These are phyloP conservation scores for Crypturellus undulatus DNA, from an alignment of 2,113 vertebrate genomes.

Conservation along the genomic window DNA sequence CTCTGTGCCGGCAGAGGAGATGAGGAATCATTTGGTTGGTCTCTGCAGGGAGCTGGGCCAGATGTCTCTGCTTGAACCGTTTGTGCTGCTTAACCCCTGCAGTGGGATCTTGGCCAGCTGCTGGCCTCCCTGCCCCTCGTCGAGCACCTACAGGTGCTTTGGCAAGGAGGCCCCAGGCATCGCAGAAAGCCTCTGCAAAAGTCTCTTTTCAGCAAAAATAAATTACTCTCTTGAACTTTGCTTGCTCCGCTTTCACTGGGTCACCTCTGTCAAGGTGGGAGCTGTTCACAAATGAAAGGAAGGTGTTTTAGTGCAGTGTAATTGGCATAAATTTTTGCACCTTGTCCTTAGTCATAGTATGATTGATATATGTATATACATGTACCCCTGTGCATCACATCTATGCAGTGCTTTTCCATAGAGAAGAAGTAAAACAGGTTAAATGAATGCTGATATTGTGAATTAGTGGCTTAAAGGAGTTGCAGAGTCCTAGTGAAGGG, in stretches of 20 bases:
- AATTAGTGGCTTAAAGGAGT: background rate
- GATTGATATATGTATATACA: background rate
- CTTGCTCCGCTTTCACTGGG: background rate
- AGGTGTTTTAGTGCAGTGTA: background rate
- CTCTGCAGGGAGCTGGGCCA: conserved; percentile 48
- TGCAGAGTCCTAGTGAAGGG: background rate
- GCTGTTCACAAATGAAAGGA: background rate
- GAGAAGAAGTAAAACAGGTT: background rate
- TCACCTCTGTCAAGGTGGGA: background rate
- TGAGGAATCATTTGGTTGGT: conserved; percentile 63
- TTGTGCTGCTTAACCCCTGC: background rate
- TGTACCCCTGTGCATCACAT: background rate
- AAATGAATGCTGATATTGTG: background rate
- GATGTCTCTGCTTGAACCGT: conserved; percentile 56
- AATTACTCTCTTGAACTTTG: background rate
- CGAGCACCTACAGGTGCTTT: background rate
- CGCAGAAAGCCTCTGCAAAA: background rate
- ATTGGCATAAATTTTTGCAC: background rate
- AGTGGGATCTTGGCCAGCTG: background rate
- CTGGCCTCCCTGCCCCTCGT: background rate
- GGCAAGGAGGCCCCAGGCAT: background rate
- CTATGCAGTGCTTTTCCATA: background rate
- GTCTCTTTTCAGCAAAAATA: background rate
- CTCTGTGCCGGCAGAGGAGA: conserved; percentile 38
- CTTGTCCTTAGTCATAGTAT: fast-evolving